A percentile compares a stretch with the other conserved stretches of the same genome.
These are phyloP conservation scores for Centropus unirufus DNA, from an alignment of 2,113 vertebrate species.

Conservation along the genomic window DNA sequence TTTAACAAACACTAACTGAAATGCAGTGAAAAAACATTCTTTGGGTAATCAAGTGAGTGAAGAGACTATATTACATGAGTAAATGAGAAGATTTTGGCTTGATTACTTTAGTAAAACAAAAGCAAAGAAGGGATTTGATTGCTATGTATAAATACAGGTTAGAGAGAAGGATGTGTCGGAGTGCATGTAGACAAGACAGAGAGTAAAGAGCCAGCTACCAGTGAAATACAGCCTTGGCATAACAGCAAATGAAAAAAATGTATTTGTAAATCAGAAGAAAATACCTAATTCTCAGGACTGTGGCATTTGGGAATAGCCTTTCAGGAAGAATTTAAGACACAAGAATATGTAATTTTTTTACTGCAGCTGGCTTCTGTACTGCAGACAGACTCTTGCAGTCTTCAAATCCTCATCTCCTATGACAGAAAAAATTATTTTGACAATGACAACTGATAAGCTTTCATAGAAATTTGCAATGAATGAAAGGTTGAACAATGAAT, in stretches of 20 bases:
- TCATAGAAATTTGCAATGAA: conserved; percentile 5
- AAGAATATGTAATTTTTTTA: not conserved
- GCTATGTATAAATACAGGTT: not conserved
- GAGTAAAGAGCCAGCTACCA: not conserved
- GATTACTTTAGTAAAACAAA: not conserved
- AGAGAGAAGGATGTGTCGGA: not conserved
- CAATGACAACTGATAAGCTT: not conserved
- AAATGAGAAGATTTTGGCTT: not conserved
- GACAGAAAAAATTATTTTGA: not conserved
- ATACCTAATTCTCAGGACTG: not conserved
- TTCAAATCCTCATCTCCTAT: not conserved
- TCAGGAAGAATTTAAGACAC: not conserved
- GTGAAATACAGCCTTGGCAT: not conserved
- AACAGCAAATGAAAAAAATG: not conserved
- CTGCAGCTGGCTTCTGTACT: not conserved
- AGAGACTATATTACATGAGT: not conserved
- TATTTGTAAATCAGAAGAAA: not conserved
- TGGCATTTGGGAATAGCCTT: not conserved
- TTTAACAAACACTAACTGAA: conserved; percentile 30
- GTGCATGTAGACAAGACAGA: not conserved
- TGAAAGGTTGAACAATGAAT: not conserved
- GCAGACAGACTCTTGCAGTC: not conserved
- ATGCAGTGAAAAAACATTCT: not conserved
- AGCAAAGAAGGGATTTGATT: not conserved
- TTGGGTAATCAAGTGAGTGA: conserved; percentile 14